phyloP scores from a whole-genome alignment of 2,797 vertebrate species.

The Phyllotis vaccarum region DNA sequence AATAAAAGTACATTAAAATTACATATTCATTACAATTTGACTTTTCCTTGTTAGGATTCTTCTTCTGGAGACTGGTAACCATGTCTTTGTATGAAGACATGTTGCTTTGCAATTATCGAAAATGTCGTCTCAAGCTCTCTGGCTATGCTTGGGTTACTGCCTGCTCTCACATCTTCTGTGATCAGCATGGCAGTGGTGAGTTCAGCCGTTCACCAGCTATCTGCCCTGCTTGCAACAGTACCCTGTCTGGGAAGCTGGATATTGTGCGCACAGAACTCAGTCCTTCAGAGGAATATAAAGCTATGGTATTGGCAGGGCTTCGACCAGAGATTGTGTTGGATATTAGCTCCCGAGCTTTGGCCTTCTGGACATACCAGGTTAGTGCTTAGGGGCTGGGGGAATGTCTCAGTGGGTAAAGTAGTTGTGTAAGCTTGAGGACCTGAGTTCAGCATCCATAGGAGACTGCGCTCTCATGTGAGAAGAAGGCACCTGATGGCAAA shows the following conservation, averaged over 20 bases:
- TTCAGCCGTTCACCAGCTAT: slow-evolving; percentile 92
- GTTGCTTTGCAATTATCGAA: slow-evolving; percentile 93
- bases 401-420: not conserved
- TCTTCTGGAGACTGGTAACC: not conserved
- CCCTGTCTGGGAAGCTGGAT: slow-evolving; percentile 94
- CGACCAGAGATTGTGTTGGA: slow-evolving; percentile 93
- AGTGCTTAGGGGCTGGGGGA: slow-evolving; percentile 24
- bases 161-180: slow-evolving; percentile 95
- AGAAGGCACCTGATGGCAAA: too few relatives aligned
- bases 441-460: not conserved
- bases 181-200: slow-evolving; percentile 93
- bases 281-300: slow-evolving; percentile 94
- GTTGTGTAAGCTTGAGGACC: not conserved
- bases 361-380: slow-evolving; percentile 97
- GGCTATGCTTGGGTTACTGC: slow-evolving; percentile 95
- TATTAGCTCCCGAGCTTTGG: slow-evolving; percentile 92
- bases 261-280: slow-evolving; percentile 93
- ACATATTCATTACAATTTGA: slow-evolving; percentile 3
- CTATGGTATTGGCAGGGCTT: slow-evolving; percentile 94
- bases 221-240: slow-evolving; percentile 94
- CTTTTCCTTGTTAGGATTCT: slow-evolving; percentile 15
- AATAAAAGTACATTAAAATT: slow-evolving; percentile 1
- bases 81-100: slow-evolving; percentile 91
- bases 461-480: not conserved
- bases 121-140: slow-evolving; percentile 91